Percentiles rank a stretch among this genome's conserved stretches.
These are phyloP conservation scores for Protobothrops flavoviridis DNA, from an alignment of 2,113 vertebrate genomes.

Conservation along the genomic window DNA sequence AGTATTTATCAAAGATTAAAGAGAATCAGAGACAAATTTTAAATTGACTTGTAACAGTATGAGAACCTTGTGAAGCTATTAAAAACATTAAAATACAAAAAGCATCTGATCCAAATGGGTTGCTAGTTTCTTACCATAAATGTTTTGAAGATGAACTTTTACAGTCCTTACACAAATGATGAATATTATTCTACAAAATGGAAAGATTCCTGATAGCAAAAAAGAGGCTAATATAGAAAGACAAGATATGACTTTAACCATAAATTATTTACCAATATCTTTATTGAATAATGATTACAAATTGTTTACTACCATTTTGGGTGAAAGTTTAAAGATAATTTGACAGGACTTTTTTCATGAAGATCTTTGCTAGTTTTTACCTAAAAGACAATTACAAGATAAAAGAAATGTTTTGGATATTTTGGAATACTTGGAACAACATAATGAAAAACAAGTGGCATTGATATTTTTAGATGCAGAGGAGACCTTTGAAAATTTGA, in stretches of 20 bases:
- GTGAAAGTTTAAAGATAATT: background rate
- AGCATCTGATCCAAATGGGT: background rate
- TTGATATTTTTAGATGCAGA: too few species aligned
- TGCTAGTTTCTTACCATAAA: background rate
- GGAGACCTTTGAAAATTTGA: too few species aligned
- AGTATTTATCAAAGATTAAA: background rate
- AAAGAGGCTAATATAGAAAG: background rate
- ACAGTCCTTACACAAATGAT: background rate
- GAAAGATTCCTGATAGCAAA: background rate
- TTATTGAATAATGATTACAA: background rate
- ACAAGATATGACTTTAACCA: background rate
- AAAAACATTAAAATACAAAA: background rate
- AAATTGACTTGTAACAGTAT: background rate
- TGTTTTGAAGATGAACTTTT: background rate
- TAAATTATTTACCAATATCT: background rate
- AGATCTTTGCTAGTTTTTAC: background rate
- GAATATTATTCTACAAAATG: background rate
- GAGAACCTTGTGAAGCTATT: background rate
- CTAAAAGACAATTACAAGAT: background rate
- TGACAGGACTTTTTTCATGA: background rate
- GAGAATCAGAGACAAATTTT: background rate
- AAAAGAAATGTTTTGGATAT: too few species aligned
- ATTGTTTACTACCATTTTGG: background rate
- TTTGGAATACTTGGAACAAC: too few species aligned
- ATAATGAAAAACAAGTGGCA: too few species aligned